Evolutionary conservation across 2,797 vertebrate species (phyloP).

Genomic region (Carapus acus): DNA sequence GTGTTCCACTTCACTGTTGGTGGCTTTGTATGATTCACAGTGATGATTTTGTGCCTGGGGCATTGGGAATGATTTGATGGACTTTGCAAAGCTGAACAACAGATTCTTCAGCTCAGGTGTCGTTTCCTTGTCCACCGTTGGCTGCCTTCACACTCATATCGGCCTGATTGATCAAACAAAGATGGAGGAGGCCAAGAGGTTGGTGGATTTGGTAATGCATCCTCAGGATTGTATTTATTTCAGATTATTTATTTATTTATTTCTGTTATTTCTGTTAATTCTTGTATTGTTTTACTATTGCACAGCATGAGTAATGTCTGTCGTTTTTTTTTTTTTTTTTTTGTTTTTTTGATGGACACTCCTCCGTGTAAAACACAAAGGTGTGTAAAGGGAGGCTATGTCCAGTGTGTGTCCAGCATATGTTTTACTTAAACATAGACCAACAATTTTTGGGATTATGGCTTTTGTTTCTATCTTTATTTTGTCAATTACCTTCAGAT

Average conservation of each 20-base stretch:
- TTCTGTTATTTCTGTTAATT: slow-evolving; percentile 52
- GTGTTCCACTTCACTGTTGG: slow-evolving; percentile 41
- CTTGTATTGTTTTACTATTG: slow-evolving; percentile 28
- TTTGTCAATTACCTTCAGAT: neutral
- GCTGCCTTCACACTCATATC: slow-evolving; percentile 54
- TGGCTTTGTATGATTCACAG: slow-evolving; percentile 31
- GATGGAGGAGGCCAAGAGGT: slow-evolving; percentile 41
- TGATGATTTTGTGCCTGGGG: slow-evolving; percentile 51
- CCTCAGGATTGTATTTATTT: slow-evolving; percentile 76
- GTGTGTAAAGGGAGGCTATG: slow-evolving; percentile 51
- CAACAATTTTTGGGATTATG: slow-evolving; percentile 45
- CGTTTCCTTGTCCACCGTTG: slow-evolving; percentile 47
- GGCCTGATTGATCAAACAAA: slow-evolving; percentile 49
- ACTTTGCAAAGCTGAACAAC: slow-evolving; percentile 45
- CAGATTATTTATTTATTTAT: slow-evolving; percentile 74
- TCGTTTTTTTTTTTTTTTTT: slow-evolving; percentile 42
- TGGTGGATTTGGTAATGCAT: slow-evolving; percentile 55
- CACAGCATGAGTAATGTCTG: slow-evolving; percentile 54
- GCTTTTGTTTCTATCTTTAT: slow-evolving; percentile 15
- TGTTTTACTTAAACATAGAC: slow-evolving; percentile 45
- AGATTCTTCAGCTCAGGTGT: slow-evolving; percentile 33
- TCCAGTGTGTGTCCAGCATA: slow-evolving; percentile 47
- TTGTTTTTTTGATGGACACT: slow-evolving; percentile 37
- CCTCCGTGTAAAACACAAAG: slow-evolving; percentile 36
- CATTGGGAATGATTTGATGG: slow-evolving; percentile 31